phyloP scores from a whole-genome alignment of 2,797 vertebrate species.

The Smutsia temminckii region DNA sequence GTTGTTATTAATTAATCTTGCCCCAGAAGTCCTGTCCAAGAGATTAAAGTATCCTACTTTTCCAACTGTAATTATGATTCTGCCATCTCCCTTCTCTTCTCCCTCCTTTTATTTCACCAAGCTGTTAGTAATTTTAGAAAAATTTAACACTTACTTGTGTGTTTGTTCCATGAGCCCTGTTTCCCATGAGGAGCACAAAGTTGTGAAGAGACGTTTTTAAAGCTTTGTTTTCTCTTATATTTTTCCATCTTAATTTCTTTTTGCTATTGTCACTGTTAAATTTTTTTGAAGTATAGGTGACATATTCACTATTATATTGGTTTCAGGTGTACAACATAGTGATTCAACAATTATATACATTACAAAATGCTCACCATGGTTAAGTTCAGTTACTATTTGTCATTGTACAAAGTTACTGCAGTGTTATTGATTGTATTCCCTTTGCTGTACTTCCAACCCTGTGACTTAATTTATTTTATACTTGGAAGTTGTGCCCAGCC shows the following conservation, averaged over 20 bases:
- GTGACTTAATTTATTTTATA: no score
- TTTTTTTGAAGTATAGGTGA: no score
- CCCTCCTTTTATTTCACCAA: background rate
- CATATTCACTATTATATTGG: no score
- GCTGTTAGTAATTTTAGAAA: background rate
- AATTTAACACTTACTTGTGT: background rate
- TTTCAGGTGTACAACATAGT: no score
- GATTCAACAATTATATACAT: no score
- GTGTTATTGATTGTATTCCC: no score
- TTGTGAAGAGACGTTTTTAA: background rate
- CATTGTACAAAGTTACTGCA: no score
- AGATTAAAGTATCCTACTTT: background rate
- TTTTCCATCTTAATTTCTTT: background rate
- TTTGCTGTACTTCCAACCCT: no score
- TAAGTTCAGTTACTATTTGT: no score
- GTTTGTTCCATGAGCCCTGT: background rate
- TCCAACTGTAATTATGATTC: background rate
- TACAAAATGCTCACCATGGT: no score
- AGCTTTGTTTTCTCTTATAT: background rate
- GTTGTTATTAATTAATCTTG: background rate
- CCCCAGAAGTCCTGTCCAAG: background rate
- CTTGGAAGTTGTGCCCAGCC: no score
- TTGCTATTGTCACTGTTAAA: background rate
- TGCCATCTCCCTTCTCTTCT: background rate
- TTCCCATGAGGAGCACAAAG: background rate